Base-by-base conservation (phyloP, 2,113 vertebrate genomes). In the Phyllostomus discolor region DNA sequence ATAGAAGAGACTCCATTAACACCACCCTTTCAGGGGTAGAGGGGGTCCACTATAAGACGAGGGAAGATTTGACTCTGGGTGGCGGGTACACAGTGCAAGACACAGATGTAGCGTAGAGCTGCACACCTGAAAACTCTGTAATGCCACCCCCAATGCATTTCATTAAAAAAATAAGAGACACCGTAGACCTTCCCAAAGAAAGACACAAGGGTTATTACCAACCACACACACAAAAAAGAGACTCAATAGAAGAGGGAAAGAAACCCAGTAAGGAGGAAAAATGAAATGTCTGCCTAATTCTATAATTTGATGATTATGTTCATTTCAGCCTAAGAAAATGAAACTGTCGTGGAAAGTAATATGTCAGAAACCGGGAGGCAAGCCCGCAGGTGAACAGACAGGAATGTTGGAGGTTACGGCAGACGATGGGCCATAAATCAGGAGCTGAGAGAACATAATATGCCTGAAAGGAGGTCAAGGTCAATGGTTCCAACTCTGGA, bases 391-490 rank as follows among this genome's bases (percentile, higher is more conserved):
- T 94, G 72, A 97, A 90, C 19, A 73, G 67, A 54, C 31, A 81
- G 93, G 90, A 89, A 91, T 86, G 54, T 26, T 89, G 91, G 94
- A 89, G 93, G 67, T 91, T 62, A 91, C 33, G 62, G 91, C 33
- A 91, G 81, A 72, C 79, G 94, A 67, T 57, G 46, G 15, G 28
- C 91, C 90, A 95, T 95, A 96, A 97, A 94, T 97, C 82, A 89
- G 48, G 43, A 95, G 54, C 62, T 89, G 33, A 94, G 76, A 85
- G 91, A 93, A 86, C 4, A 86, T 35, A 86, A 94, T 91, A 92
- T 0, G 50, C 38, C 82, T 62, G 69, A 81, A 67, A 93, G 43
- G 67, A 85, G 73, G 48, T 82, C 78, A 91, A 93, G 85, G 95
- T 93, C 93, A 97, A 20, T 91, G 86, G 48, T 85, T 95, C 38